Percentiles rank a stretch among this genome's conserved stretches.
Conservation (phyloP, 1,140 invertebrate genomes). For the Tachypleus tridentatus region DNA sequence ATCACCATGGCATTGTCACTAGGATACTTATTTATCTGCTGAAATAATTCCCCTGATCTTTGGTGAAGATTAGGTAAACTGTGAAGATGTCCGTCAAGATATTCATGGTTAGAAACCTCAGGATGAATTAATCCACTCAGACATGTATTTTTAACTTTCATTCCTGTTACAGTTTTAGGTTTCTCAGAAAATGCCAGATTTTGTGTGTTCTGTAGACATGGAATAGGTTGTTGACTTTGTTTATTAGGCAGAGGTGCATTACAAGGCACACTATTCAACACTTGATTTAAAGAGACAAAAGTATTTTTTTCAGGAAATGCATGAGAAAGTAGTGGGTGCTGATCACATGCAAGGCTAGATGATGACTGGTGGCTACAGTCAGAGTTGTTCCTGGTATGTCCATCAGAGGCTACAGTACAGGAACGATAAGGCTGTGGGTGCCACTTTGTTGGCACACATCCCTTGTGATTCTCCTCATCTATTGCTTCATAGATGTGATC, state of each 20-base stretch:
- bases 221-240: no score
- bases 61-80: not conserved
- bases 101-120: no score
- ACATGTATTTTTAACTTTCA: no score
- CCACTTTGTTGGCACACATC: no score
- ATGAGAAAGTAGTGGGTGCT: not conserved
- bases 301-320: not conserved
- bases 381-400: not conserved
- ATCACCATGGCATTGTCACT: slow-evolving; percentile 1
- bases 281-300: not conserved
- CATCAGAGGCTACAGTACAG: not conserved
- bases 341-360: not conserved
- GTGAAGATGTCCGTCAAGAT: no score
- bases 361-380: not conserved
- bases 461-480: no score
- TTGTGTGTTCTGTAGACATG: no score
- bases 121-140: no score
- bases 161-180: no score
- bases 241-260: no score
- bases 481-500: not conserved
- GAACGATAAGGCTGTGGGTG: no score
- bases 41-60: not conserved
- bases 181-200: no score
- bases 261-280: not conserved
- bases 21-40: not conserved